A percentile compares a stretch with the other conserved stretches of the same genome.
Conservation (phyloP, 2,797 vertebrate species). For the Arremon aurantiirostris region DNA sequence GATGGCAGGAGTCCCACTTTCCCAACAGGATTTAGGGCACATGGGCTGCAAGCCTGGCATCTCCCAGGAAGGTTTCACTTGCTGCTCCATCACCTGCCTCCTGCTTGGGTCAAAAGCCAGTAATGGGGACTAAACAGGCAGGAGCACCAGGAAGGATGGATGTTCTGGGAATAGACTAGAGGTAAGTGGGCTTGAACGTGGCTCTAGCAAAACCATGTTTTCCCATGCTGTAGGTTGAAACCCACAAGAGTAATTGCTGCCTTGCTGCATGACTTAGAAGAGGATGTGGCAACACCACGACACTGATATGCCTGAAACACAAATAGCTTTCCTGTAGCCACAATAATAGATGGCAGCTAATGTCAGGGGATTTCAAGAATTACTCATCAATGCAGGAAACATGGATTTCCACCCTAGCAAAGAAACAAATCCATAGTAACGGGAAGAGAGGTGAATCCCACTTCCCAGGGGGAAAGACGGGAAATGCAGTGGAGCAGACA, state of each 20-base stretch:
- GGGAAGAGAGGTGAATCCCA: neutral
- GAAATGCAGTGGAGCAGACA: neutral
- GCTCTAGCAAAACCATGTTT: neutral
- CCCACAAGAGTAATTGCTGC: neutral
- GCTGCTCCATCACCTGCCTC: neutral
- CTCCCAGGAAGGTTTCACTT: neutral
- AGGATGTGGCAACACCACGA: conserved; percentile 10
- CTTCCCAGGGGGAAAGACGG: neutral
- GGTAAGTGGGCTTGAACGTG: neutral
- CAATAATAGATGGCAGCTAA: neutral
- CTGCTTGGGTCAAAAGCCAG: neutral
- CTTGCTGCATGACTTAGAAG: neutral
- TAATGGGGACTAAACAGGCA: neutral
- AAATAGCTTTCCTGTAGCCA: neutral
- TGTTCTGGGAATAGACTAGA: neutral
- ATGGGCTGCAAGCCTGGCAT: fast-evolving
- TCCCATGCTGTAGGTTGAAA: neutral
- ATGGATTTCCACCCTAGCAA: neutral
- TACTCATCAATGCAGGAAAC: neutral
- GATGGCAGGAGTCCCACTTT: fast-evolving
- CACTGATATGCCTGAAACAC: neutral
- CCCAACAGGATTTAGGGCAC: neutral
- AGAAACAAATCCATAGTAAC: neutral
- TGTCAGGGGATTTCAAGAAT: neutral
- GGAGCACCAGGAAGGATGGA: neutral